These are phyloP conservation scores for Caradrina clavipalpis DNA, from an alignment of 2,888 invertebrate genomes.

Conservation along the genomic window DNA sequence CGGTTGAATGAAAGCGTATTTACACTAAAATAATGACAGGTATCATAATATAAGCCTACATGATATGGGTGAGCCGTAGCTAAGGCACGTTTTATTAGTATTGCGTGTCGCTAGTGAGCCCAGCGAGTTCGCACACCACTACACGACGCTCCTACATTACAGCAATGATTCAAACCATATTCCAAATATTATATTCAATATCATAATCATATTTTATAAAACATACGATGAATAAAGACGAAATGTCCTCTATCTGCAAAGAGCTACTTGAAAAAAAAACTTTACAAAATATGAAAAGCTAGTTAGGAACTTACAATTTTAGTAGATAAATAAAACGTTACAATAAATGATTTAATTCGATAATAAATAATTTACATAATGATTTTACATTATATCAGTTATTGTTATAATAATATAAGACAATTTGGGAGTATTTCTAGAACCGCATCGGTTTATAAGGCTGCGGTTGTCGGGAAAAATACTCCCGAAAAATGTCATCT, in stretches of 20 bases:
- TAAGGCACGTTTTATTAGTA: slow-evolving; percentile 88
- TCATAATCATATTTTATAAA: slow-evolving; percentile 74
- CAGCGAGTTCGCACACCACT: slow-evolving; percentile 16
- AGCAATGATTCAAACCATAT: slow-evolving; percentile 72
- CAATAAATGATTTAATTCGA: slow-evolving; percentile 80
- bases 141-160: slow-evolving; percentile 53
- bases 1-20: slow-evolving; percentile 90
- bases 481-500: slow-evolving; percentile 82
- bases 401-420: slow-evolving; percentile 70
- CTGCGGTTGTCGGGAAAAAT: slow-evolving; percentile 77
- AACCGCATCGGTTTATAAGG: slow-evolving; percentile 66
- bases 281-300: slow-evolving; percentile 87
- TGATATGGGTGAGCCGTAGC: slow-evolving; percentile 89
- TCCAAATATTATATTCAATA: slow-evolving; percentile 78
- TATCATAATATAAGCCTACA: slow-evolving; percentile 85
- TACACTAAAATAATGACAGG: slow-evolving; percentile 89
- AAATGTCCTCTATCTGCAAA: slow-evolving; percentile 76
- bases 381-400: slow-evolving; percentile 82
- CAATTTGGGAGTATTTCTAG: slow-evolving; percentile 86
- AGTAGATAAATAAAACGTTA: slow-evolving; percentile 87
- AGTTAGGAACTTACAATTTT: slow-evolving; percentile 90
- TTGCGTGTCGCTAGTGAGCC: slow-evolving; percentile 71
- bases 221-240: slow-evolving; percentile 76
- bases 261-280: slow-evolving; percentile 77
- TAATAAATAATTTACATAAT: slow-evolving; percentile 89